Evolutionary conservation across 2,888 invertebrate genomes (phyloP), one percentile per base, ranked within the genome.

Genomic region (Ceratothoa steindachneri): DNA sequence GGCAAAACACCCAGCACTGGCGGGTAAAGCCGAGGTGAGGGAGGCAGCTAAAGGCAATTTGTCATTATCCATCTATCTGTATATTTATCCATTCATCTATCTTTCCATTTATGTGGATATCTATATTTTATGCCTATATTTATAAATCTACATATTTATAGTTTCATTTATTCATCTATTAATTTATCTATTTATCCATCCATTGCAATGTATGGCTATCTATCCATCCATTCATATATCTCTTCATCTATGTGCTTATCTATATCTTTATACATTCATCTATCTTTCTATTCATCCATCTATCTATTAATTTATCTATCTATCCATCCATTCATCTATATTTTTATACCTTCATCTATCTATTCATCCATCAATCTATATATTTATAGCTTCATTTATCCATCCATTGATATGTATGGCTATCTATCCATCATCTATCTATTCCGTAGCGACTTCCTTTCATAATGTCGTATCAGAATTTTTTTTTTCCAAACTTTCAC

Each of bases 81-180:
- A 30, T 67, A 31, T 67, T 30, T 67, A 67, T 67, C 29, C 30
- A 67, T 67, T 30, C 30, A 67, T 67, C 29, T 67, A 67, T 67
- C 29, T 67, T 30, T 67, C 28, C 30, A 67, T 67, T 30, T 67
- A 67, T 67, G 30, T 67, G 30, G 28, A 67, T 67, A 67, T 67
- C 28, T 67, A 67, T 22, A 66, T 22, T n/a, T 41, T 51, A 51
- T 51, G 19, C 19, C 15, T 51, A 51, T 51, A 51, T 51, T n/a
- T 51, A 51, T 51, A 51, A n/a, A 51, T 51, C 7, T 41, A 41
- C 15, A 41, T 41, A 41, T 41, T 9, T 41, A 41, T 41, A 41
- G 7, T 9, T 41, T 9, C 15, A 41, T 41, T 9, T 41, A 41
- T 41, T 9, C 15, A 41, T 41, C 7, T 41, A 41, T 41, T 9